Base-by-base conservation (phyloP, 2,113 vertebrate species). In the Pseudopipra pipra region DNA sequence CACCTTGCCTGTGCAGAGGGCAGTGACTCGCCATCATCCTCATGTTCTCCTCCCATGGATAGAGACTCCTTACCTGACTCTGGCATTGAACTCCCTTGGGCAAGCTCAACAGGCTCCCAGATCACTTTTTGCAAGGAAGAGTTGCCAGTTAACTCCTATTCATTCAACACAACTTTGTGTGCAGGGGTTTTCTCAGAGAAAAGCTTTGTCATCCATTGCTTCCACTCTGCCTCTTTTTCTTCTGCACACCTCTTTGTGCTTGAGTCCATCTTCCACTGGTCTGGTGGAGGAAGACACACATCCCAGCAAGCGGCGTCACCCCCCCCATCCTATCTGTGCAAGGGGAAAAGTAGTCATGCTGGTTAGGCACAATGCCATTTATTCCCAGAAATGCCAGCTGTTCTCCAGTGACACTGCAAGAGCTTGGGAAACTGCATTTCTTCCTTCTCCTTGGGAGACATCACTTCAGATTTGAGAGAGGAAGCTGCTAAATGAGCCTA, bases 401-500 rank as follows among this genome's bases (percentile, higher is more conserved):
- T 47, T 73, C 70, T 55, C 62, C 62, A 59, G 25, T 30, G 61
- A 6, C 24, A 39, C 6, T 7, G 11, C 49, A 39, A 78, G 54
- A 83, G 6, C 63, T 70, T 31, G 3, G 31, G 52, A 85, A 66
- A 6, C 5, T 12, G 8, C 30, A 8, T 62, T 93, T 90, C 54
- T 54, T 63, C 24, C 51, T 27, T 91, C 30, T 86, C 9, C 20
- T 58, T 90, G 37, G 54, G 41, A 79, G 5, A 28, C 65, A 47
- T 16, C 58, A 41, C 52, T 79, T 80, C 46, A 58, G 23, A 77
- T 70, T n/a, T 76, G 54, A 65, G 79, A 91, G 31, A 31, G 22
- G 41, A 87, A 78, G 41, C 41, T 79, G 51, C n/a, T 90, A 73
- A 77, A 79, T 90, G 62, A 83, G 23, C n/a, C 72, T 35, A 83